These are phyloP conservation scores for Dasypolia templi DNA, from an alignment of 2,888 invertebrate species.

Conservation along the genomic window DNA sequence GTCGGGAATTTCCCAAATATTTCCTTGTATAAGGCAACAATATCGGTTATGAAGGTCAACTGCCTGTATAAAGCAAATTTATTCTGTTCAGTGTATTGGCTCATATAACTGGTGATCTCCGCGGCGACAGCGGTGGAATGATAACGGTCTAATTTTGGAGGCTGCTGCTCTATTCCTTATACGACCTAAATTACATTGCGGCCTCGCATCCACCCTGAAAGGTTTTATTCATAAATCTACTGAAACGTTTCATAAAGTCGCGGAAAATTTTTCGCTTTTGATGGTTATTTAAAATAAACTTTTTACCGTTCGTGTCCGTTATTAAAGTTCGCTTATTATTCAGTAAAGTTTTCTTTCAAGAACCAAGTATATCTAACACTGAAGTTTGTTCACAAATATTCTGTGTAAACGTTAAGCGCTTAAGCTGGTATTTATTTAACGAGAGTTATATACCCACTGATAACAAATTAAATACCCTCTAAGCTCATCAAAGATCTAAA, in stretches of 20 bases:
- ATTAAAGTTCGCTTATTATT: slow-evolving; percentile 69
- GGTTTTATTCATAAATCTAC: slow-evolving; percentile 90
- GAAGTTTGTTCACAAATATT: slow-evolving; percentile 60
- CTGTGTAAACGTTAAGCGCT: slow-evolving; percentile 54
- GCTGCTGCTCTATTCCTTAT: slow-evolving; percentile 81
- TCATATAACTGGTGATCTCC: slow-evolving; percentile 88
- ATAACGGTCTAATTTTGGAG: slow-evolving; percentile 89
- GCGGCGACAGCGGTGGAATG: slow-evolving; percentile 88
- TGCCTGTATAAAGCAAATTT: slow-evolving; percentile 89
- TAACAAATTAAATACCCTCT: slow-evolving; percentile 60
- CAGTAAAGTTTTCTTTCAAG: slow-evolving; percentile 63
- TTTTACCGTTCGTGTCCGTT: slow-evolving; percentile 67
- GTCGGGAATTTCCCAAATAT: slow-evolving; percentile 80
- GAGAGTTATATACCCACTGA: slow-evolving; percentile 56
- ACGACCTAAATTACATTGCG: slow-evolving; percentile 88
- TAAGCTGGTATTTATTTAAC: slow-evolving; percentile 58
- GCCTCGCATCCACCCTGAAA: slow-evolving; percentile 87
- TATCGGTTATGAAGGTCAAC: slow-evolving; percentile 89
- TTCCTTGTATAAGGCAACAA: slow-evolving; percentile 85
- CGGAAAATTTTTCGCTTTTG: slow-evolving; percentile 83
- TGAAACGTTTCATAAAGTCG: slow-evolving; percentile 88
- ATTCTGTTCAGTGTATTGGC: slow-evolving; percentile 90
- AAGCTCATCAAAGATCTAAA: slow-evolving; percentile 61
- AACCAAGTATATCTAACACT: slow-evolving; percentile 56
- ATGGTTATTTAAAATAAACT: slow-evolving; percentile 74